These are phyloP conservation scores for pig (Sus scrofa) DNA, from an alignment of 2,113 vertebrate species.

Conservation along the genomic window DNA sequence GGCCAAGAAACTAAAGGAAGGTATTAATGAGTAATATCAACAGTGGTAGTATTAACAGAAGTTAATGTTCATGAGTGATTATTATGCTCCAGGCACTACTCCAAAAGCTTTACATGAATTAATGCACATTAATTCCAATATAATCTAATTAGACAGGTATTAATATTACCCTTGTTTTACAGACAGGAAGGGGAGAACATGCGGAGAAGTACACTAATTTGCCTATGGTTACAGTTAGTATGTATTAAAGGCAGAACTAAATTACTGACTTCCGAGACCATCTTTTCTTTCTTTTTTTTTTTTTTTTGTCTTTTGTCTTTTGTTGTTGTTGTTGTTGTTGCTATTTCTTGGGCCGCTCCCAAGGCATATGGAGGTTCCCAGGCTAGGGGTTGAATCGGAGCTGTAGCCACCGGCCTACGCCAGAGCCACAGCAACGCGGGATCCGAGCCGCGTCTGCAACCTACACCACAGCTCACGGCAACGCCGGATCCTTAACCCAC, in stretches of 20 bases:
- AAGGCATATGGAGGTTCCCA: too few species aligned
- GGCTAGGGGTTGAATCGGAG: too few species aligned
- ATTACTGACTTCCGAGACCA: not conserved
- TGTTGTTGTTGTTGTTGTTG: too few species aligned
- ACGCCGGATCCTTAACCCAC: too few species aligned
- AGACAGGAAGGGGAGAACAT: not conserved
- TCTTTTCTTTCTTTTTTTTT: too few species aligned
- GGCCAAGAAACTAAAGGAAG: not conserved
- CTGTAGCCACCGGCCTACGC: too few species aligned
- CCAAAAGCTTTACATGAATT: not conserved
- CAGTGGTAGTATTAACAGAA: not conserved
- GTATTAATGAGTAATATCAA: not conserved
- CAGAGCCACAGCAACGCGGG: too few species aligned
- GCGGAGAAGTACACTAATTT: not conserved
- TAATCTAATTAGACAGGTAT: not conserved
- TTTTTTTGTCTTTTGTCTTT: too few species aligned
- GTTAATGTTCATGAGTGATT: not conserved
- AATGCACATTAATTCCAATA: conserved; percentile 3
- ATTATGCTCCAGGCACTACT: not conserved
- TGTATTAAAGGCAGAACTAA: not conserved
- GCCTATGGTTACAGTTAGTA: not conserved
- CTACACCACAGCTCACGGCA: too few species aligned
- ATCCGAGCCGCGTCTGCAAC: too few species aligned
- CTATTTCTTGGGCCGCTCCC: too few species aligned
- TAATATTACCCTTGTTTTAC: not conserved